Conservation (phyloP, 2,888 invertebrate species). For the Megastigmus dorsalis region DNA sequence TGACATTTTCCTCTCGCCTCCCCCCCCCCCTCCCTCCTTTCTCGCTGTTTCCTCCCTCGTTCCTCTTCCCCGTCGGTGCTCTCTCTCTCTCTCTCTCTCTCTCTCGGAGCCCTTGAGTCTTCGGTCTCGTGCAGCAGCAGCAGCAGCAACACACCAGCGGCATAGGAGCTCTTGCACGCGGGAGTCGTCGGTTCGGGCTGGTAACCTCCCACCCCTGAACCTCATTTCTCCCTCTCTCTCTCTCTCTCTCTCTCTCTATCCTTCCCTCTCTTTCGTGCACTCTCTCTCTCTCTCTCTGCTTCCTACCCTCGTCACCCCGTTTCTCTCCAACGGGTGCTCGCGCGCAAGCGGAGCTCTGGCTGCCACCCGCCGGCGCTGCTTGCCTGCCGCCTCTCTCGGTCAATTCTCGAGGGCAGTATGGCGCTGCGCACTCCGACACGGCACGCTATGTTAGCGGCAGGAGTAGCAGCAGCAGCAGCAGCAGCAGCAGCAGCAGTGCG, state of each 20-base stretch:
- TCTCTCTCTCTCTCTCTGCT: constrained; percentile 57
- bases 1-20: too few relatives aligned
- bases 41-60: neutral
- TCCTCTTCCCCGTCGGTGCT: neutral
- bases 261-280: constrained; percentile 58
- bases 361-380: constrained; percentile 54
- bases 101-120: too few relatives aligned
- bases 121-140: too few relatives aligned
- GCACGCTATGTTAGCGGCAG: constrained; percentile 31
- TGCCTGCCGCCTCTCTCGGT: constrained; percentile 67
- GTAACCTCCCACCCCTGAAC: constrained; percentile 26
- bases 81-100: neutral
- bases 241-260: constrained; percentile 30
- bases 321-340: constrained; percentile 51
- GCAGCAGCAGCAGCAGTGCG: constrained; percentile 12
- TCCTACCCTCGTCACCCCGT: too few relatives aligned
- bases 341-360: constrained; percentile 29
- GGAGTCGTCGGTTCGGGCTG: constrained; percentile 9
- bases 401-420: constrained; percentile 72
- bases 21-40: too few relatives aligned
- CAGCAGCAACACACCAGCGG: too few relatives aligned
- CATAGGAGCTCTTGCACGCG: too few relatives aligned
- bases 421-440: constrained; percentile 69
- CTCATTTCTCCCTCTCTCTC: constrained; percentile 24
- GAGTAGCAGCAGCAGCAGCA: neutral